These are phyloP conservation scores for Limnothrissa miodon DNA, from an alignment of 2,113 vertebrate species.

Conservation along the genomic window DNA sequence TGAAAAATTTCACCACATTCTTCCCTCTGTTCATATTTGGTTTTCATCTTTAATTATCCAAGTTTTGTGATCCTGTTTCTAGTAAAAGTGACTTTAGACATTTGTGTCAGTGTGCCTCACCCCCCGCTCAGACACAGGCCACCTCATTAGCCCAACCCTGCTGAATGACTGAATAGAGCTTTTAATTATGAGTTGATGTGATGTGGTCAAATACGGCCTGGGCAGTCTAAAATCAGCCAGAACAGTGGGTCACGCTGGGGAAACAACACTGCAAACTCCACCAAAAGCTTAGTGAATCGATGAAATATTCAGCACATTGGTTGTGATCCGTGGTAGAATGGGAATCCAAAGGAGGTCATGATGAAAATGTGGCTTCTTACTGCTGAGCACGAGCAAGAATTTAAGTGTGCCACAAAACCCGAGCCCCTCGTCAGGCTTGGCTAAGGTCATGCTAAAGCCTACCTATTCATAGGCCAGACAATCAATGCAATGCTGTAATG, in stretches of 20 bases:
- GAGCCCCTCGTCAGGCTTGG: background rate
- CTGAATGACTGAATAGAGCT: background rate
- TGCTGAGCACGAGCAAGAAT: background rate
- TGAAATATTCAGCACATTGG: slow-evolving; percentile 52
- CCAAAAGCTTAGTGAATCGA: slow-evolving; percentile 45
- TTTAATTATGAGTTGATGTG: background rate
- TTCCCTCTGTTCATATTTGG: background rate
- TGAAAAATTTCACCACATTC: too few species aligned
- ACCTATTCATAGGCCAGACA: background rate
- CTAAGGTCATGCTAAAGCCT: background rate
- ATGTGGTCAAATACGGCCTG: background rate
- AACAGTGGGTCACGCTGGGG: slow-evolving; percentile 44
- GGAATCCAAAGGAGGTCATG: slow-evolving; percentile 49
- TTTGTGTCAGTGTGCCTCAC: background rate
- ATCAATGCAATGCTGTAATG: background rate
- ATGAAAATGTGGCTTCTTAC: slow-evolving; percentile 26
- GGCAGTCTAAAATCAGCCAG: background rate
- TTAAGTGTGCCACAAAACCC: background rate
- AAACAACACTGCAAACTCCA: slow-evolving; percentile 34
- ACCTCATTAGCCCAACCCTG: background rate
- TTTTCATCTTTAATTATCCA: background rate
- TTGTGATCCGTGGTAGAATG: slow-evolving; percentile 49
- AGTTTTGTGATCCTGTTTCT: background rate
- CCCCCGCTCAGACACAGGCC: background rate
- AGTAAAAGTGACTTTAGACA: background rate